phyloP scores from a whole-genome alignment of 1,140 invertebrate genomes.

The Drosophila kikkawai region DNA sequence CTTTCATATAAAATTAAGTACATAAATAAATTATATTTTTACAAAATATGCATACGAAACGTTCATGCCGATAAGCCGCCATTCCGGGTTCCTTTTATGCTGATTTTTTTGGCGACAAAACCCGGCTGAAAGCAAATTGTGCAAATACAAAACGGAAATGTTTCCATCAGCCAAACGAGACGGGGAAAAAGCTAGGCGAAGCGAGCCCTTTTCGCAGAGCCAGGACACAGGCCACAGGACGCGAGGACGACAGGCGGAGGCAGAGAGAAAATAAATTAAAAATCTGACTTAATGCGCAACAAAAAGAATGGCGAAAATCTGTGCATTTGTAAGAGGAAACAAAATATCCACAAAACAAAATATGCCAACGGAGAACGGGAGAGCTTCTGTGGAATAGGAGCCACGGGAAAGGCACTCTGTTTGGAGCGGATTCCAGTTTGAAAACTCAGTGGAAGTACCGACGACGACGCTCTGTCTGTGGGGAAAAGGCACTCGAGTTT shows the following conservation, averaged over 20 bases:
- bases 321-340: constrained; percentile 73
- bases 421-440: constrained; percentile 52
- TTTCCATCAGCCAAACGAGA: constrained; percentile 46
- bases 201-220: constrained; percentile 19
- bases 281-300: constrained; percentile 74
- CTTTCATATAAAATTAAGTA: not conserved
- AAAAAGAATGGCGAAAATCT: constrained; percentile 66
- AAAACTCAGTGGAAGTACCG: constrained; percentile 44
- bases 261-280: constrained; percentile 73
- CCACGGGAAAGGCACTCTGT: constrained; percentile 10
- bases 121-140: constrained; percentile 59
- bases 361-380: constrained; percentile 63
- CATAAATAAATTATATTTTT: constrained; percentile 1
- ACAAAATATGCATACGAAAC: constrained; percentile 54
- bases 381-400: constrained; percentile 32
- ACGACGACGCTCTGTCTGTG: constrained; percentile 72
- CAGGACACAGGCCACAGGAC: not conserved
- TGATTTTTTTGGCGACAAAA: constrained; percentile 30
- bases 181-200: constrained; percentile 19
- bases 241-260: constrained; percentile 21
- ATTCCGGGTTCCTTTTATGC: not conserved
- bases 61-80: constrained; percentile 1
- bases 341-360: constrained; percentile 74
- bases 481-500: constrained; percentile 53
- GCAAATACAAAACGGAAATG: constrained; percentile 79